phyloP scores from a whole-genome alignment of 2,888 invertebrate genomes.

The Pyrrhia umbra region DNA sequence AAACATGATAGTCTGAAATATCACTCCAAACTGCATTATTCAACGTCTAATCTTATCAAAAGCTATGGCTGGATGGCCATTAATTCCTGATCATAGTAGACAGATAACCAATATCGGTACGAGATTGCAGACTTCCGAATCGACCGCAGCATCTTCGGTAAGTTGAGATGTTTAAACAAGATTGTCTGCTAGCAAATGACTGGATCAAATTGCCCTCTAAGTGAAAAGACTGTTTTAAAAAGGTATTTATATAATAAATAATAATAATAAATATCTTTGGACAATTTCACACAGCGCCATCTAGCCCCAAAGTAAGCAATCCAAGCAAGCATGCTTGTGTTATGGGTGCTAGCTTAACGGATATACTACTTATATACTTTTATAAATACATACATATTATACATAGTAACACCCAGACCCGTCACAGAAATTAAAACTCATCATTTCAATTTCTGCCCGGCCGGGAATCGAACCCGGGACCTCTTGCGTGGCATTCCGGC shows the following conservation, averaged over 20 bases:
- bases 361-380: too few species aligned
- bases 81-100: constrained; percentile 12
- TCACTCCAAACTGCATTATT: constrained; percentile 22
- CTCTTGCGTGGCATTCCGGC: too few species aligned
- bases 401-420: too few species aligned
- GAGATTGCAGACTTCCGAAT: constrained; percentile 20
- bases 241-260: background rate
- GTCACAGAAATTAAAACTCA: too few species aligned
- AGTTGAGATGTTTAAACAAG: background rate
- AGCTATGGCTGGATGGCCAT: constrained; percentile 7
- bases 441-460: too few species aligned
- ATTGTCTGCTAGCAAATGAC: background rate
- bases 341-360: too few species aligned
- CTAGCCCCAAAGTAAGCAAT: too few species aligned
- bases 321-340: too few species aligned
- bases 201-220: background rate
- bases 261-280: too few species aligned
- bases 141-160: background rate
- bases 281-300: too few species aligned
- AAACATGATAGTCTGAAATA: background rate
- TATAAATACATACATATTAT: too few species aligned
- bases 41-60: constrained; percentile 20
- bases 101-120: constrained; percentile 24
- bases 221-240: background rate
- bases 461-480: too few species aligned